Base-by-base conservation (phyloP, 2,888 invertebrate genomes). In the Autographa pulchrina region DNA sequence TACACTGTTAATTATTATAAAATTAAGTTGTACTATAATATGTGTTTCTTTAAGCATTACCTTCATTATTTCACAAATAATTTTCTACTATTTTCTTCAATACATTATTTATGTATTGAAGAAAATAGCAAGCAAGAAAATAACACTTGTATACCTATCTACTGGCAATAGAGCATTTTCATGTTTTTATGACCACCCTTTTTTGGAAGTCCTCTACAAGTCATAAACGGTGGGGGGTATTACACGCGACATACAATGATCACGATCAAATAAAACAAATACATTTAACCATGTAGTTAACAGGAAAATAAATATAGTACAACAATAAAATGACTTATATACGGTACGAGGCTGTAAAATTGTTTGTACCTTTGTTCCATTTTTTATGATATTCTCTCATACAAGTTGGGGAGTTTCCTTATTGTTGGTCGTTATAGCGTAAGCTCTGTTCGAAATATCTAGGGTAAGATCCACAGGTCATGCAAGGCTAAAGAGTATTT, bases 301-400 rank as follows among this genome's bases (percentile, higher is more conserved):
- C 54, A 56, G 54, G 54, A 56, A 56, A n/a, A n/a, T n/a, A n/a
- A n/a, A 25, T 25, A 56, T 25, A n/a, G 54, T 20, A 56, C 20
- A 56, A 56, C 13, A 56, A 56, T 56, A 56, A 56, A 25, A 5
- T 56, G 54, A 20, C 54, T 9, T 20, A 25, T 11, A 9, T 20
- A 11, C 3, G 25, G 54, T 2, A 25, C 54, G 25, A 56, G 54
- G 20, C 20, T 25, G 54, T 20, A 56, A 56, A 56, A 56, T 13
- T 56, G 54, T 25, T 56, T 25, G 25, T 25, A 4, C 16, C 48
- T 48, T 48, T 25, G 54, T 56, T 56, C 25, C 54, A 13, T 25
- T 25, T 25, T 20, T 56, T 56, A 25, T 20, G 20, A 56, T 56
- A n/a, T 48, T n/a, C 7, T 56, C 13, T 13, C 25, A 20, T 25